Conservation (phyloP, 2,888 invertebrate genomes). For the Ecliptopera silaceata region DNA sequence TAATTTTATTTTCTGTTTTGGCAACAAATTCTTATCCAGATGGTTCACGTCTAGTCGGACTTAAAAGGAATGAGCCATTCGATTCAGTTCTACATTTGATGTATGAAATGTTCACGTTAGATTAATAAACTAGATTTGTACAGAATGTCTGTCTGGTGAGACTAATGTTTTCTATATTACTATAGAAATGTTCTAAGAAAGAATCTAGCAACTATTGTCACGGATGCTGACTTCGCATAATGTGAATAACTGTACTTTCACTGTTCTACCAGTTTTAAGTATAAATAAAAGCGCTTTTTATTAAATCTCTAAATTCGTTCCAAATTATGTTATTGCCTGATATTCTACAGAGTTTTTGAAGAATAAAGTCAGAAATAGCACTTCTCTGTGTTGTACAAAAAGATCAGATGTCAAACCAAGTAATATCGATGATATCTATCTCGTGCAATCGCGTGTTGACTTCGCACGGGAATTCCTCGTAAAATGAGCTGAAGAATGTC, state of each 20-base stretch:
- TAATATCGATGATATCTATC: slow-evolving; percentile 43
- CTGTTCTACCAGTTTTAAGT: slow-evolving; percentile 5
- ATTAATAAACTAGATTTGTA: slow-evolving; percentile 56
- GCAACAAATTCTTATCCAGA: slow-evolving; percentile 3
- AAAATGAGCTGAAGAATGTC: slow-evolving; percentile 51
- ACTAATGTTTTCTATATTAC: no score
- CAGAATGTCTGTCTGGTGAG: slow-evolving; percentile 47
- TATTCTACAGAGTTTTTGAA: neutral
- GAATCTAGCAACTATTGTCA: slow-evolving; percentile 15
- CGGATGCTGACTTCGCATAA: slow-evolving; percentile 16
- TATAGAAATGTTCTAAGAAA: slow-evolving; percentile 40
- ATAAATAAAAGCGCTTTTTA: slow-evolving; percentile 2
- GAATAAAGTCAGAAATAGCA: slow-evolving; percentile 10
- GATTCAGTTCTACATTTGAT: slow-evolving; percentile 31
- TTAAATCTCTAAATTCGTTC: slow-evolving; percentile 1
- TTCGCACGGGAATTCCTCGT: slow-evolving; percentile 53
- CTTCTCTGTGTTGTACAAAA: slow-evolving; percentile 15
- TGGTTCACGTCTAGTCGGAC: slow-evolving; percentile 26
- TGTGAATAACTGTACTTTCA: slow-evolving; percentile 17
- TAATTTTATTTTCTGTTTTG: slow-evolving; percentile 5
- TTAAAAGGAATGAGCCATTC: slow-evolving; percentile 28
- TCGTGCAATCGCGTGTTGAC: slow-evolving; percentile 42
- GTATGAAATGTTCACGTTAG: slow-evolving; percentile 40
- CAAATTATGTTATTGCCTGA: neutral
- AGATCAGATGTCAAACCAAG: slow-evolving; percentile 23